Percentiles rank a stretch among this genome's conserved stretches.
phyloP scores from a whole-genome alignment of 2,888 invertebrate genomes.

The Hemistola chrysoprasaria region DNA sequence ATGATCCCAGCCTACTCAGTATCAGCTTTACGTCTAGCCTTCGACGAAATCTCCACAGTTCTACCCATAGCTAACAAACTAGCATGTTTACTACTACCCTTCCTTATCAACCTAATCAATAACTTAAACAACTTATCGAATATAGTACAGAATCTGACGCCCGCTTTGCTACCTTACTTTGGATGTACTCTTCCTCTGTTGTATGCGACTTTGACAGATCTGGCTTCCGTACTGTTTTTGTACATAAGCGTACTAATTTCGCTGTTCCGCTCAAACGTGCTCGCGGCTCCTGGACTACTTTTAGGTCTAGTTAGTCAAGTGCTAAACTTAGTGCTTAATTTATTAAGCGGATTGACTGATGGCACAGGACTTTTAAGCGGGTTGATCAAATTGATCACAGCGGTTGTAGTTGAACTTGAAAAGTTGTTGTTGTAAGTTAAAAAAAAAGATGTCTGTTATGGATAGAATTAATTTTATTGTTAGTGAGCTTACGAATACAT shows the following conservation, averaged over 20 bases:
- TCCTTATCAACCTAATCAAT: conserved; percentile 69
- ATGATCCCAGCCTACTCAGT: conserved; percentile 75
- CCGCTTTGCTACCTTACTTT: conserved; percentile 68
- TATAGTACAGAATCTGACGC: conserved; percentile 71
- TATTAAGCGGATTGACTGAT: conserved; percentile 64
- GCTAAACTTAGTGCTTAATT: conserved; percentile 57
- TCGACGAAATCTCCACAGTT: conserved; percentile 68
- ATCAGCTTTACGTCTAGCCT: conserved; percentile 63
- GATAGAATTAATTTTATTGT: conserved; percentile 12
- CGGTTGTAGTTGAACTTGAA: conserved; percentile 63
- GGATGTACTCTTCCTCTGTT: conserved; percentile 68
- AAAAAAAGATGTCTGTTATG: conserved; percentile 26
- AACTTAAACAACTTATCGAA: conserved; percentile 72
- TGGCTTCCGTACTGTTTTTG: conserved; percentile 68
- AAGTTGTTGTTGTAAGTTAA: conserved; percentile 51
- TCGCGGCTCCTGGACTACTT: conserved; percentile 63
- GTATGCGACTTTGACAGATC: conserved; percentile 68
- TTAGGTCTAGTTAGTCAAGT: conserved; percentile 57
- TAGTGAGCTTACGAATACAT: too few species aligned
- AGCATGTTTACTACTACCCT: conserved; percentile 64
- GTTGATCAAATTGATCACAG: conserved; percentile 63
- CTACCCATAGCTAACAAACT: conserved; percentile 68
- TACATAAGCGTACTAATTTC: conserved; percentile 72
- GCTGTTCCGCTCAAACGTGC: conserved; percentile 65
- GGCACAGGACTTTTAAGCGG: conserved; percentile 58